These are phyloP conservation scores for Neoascia interrupta DNA, from an alignment of 2,888 invertebrate species.

Conservation along the genomic window DNA sequence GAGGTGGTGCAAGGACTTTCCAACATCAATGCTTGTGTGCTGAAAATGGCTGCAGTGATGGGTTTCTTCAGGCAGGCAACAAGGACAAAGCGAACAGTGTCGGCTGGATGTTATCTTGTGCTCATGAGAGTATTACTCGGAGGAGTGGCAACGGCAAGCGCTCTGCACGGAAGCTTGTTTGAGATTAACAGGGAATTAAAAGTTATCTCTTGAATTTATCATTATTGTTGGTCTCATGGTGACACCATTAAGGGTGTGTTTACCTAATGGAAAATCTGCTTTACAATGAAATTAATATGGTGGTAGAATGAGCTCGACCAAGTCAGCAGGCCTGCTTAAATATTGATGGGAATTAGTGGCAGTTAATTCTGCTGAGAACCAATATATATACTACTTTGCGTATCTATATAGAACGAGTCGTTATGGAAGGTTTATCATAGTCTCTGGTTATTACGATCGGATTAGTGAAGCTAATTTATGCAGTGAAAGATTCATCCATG, in stretches of 20 bases:
- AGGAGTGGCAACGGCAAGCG: slow-evolving; percentile 5
- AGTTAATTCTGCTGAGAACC: slow-evolving; percentile 4
- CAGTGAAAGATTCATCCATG: no score
- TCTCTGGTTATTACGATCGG: no score
- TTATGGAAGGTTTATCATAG: no score
- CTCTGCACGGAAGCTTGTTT: slow-evolving; percentile 53
- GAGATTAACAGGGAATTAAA: slow-evolving; percentile 67
- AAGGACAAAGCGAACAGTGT: slow-evolving; percentile 28
- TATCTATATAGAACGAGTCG: no score
- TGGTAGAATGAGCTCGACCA: not conserved
- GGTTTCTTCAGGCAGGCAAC: slow-evolving; percentile 14
- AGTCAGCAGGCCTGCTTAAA: slow-evolving; percentile 37
- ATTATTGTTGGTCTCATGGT: slow-evolving; percentile 63
- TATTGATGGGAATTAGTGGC: slow-evolving; percentile 52
- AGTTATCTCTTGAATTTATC: slow-evolving; percentile 67
- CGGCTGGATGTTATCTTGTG: slow-evolving; percentile 42
- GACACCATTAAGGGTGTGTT: slow-evolving; percentile 65
- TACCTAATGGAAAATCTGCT: slow-evolving; percentile 64
- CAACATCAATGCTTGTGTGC: slow-evolving; percentile 17
- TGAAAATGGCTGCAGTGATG: slow-evolving; percentile 10
- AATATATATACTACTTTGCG: no score
- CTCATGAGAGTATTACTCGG: slow-evolving; percentile 18
- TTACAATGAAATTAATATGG: slow-evolving; percentile 60
- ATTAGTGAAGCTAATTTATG: no score
- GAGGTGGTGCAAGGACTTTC: slow-evolving; percentile 48